Conservation (phyloP, 2,113 vertebrate genomes). For the Microtus ochrogaster region DNA sequence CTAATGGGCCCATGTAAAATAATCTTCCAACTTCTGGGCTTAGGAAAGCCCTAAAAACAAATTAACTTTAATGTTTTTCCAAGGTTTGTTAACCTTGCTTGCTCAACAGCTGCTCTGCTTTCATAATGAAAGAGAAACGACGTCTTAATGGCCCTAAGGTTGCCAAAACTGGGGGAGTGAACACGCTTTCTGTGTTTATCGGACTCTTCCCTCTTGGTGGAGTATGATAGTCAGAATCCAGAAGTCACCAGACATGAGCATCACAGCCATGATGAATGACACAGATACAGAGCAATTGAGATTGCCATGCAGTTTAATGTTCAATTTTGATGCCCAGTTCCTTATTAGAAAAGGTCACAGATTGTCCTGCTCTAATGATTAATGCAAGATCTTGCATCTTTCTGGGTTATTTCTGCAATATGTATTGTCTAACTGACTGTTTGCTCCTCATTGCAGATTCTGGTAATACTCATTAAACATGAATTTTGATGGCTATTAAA, state of each 20-base stretch:
- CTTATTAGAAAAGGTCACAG: conserved; percentile 87
- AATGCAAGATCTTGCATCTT: conserved; percentile 82
- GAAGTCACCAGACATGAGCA: conserved; percentile 74
- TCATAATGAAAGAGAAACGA: conserved; percentile 81
- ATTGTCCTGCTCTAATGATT: conserved; percentile 84
- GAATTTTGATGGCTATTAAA: conserved; percentile 82
- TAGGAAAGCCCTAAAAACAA: conserved; percentile 78
- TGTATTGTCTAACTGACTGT: conserved; percentile 79
- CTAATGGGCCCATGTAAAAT: conserved; percentile 63
- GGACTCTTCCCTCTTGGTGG: conserved; percentile 72
- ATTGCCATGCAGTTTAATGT: conserved; percentile 79
- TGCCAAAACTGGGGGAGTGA: conserved; percentile 74
- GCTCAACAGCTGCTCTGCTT: conserved; percentile 82
- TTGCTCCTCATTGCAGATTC: conserved; percentile 80
- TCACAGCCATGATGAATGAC: conserved; percentile 81
- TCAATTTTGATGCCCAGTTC: conserved; percentile 82
- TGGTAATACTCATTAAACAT: conserved; percentile 72
- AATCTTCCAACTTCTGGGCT: conserved; percentile 75
- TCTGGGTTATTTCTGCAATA: conserved; percentile 81
- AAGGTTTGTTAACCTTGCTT: conserved; percentile 86
- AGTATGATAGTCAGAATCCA: conserved; percentile 80
- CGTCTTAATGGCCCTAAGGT: conserved; percentile 68
- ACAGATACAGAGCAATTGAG: conserved; percentile 79
- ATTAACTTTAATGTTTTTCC: conserved; percentile 79
- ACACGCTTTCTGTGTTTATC: conserved; percentile 62